Base-by-base conservation (phyloP, 2,113 vertebrate species). In the Oryzias javanicus region DNA sequence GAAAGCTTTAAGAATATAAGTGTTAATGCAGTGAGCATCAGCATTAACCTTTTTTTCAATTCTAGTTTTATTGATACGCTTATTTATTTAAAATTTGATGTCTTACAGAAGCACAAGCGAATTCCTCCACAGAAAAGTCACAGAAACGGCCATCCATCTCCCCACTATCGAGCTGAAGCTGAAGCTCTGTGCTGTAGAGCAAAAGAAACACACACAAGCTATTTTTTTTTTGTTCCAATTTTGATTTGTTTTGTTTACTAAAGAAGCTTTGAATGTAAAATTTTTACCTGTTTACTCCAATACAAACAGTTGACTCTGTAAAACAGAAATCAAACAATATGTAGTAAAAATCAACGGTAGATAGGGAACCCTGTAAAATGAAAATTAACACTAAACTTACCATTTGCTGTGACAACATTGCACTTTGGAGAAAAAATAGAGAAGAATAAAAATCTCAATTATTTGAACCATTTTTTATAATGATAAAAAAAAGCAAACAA, bases 51-150 rank as follows among this genome's bases (percentile, higher is more conserved):
- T 47, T 18, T 18, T 18, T 7, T 6, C 17, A 1, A 3, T 18
- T 47, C 1, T 6, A 6, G 1, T 2, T 7, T 13, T 25, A 14
- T n/a, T 16, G 42, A 13, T n/a, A 25, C 24, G 2, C 42, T 35
- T 35, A 1, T 10, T 35, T 10, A 35, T 25, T 16, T 58, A 7
- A 35, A 49, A 27, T 51, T 18, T 3, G 2, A 4, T 14, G n/a
- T 46, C 64, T 65, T 78, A 91, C 90, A 13, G 80, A 63, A 10
- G 82, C 76, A 64, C 91, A 92, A 1, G 91, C 84, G 0, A 88
- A 74, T 42, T 91, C 51, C 60, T 85, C 47, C 1, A 89, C 2
- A 12, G 60, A 17, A 56, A 86, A 90, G 46, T 68, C 49, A 50
- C 91, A 92, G 17, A 80, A n/a, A 14, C 2, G 41, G 17, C 72